Evolutionary conservation across 1,140 invertebrate species (phyloP).

Genomic region (Himalopsyche phryganea): DNA sequence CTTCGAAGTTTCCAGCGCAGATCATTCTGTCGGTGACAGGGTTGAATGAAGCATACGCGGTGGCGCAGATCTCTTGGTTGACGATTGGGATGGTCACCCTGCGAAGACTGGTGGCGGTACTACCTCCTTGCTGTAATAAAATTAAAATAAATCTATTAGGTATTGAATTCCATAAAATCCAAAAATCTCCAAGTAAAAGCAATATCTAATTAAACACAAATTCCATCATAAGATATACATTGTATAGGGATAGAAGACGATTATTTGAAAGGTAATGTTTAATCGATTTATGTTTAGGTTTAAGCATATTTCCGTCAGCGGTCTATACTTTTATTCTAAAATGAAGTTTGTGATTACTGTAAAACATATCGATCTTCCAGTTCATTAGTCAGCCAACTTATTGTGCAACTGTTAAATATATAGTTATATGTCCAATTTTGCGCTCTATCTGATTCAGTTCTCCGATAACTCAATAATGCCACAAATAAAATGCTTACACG

Average conservation of each 20-base stretch:
- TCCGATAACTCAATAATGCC: too few species aligned
- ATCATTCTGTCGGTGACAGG: slow-evolving; percentile 61
- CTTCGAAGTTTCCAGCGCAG: slow-evolving; percentile 57
- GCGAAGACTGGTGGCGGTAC: neutral
- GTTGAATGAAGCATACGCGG: slow-evolving; percentile 30
- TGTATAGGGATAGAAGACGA: neutral
- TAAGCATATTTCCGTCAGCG: too few species aligned
- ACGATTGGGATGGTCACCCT: slow-evolving; percentile 45
- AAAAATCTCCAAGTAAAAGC: neutral
- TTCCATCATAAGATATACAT: neutral
- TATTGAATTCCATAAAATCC: neutral
- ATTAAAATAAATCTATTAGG: neutral
- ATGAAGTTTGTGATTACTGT: too few species aligned
- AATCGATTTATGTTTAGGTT: too few species aligned
- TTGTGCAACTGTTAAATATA: too few species aligned
- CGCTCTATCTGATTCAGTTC: too few species aligned
- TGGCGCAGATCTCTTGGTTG: slow-evolving; percentile 36
- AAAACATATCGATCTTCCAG: too few species aligned
- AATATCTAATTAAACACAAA: neutral
- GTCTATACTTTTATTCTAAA: too few species aligned
- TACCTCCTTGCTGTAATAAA: neutral
- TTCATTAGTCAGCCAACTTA: too few species aligned
- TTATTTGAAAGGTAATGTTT: too few species aligned
- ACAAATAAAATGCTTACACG: too few species aligned
- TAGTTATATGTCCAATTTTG: too few species aligned